Conservation (phyloP, 1,140 invertebrate species). For the Anastrepha ludens region DNA sequence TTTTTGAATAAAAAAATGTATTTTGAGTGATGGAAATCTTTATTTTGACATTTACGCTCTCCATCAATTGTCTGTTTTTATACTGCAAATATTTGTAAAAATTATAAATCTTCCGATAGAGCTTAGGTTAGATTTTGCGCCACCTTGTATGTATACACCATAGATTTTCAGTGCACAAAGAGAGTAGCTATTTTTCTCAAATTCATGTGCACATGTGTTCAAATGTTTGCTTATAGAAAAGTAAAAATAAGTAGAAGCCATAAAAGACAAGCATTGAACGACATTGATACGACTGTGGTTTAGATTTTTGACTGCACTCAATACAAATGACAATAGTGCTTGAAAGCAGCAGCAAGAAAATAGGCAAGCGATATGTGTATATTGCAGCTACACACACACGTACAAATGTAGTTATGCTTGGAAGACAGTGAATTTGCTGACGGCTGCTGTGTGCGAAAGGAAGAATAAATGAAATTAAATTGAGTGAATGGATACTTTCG, state of each 20-base stretch:
- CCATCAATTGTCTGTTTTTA: no score
- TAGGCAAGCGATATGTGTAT: neutral
- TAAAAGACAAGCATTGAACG: constrained; percentile 20
- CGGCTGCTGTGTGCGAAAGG: neutral
- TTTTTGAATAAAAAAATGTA: no score
- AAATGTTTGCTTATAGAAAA: constrained; percentile 30
- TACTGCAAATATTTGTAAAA: neutral
- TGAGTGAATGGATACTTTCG: constrained; percentile 20
- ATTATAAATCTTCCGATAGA: no score
- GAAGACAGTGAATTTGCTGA: neutral
- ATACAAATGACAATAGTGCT: constrained; percentile 29
- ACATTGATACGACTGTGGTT: constrained; percentile 43
- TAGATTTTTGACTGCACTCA: neutral
- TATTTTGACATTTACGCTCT: no score
- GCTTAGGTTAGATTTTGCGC: no score
- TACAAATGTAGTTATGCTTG: neutral
- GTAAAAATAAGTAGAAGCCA: neutral
- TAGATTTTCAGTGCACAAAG: no score
- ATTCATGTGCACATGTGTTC: neutral
- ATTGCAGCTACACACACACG: neutral
- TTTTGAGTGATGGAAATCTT: no score
- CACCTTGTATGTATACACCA: no score
- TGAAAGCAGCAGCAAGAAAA: neutral
- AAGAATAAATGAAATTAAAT: constrained; percentile 17
- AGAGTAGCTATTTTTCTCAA: no score